These are phyloP conservation scores for Platorchestia sp. DNA, from an alignment of 1,140 invertebrate species.

Conservation along the genomic window DNA sequence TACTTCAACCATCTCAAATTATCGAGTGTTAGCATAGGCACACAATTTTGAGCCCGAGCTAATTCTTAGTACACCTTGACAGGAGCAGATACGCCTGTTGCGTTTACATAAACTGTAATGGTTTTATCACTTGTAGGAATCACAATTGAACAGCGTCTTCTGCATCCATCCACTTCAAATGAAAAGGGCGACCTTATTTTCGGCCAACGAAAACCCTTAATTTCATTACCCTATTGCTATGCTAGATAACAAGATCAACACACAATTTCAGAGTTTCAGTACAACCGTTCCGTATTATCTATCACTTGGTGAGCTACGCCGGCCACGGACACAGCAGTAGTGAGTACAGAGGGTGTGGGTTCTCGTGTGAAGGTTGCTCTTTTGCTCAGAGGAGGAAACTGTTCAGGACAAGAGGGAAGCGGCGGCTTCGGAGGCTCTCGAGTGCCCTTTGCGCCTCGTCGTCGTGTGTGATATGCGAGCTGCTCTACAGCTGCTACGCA, in stretches of 20 bases:
- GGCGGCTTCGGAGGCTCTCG: background rate
- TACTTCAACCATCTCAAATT: too few relatives aligned
- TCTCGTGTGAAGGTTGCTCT: background rate
- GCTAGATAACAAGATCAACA: background rate
- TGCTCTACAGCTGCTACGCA: background rate
- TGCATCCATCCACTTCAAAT: background rate
- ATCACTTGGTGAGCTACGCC: background rate
- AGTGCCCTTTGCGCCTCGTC: background rate
- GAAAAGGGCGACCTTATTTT: background rate
- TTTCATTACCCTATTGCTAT: background rate
- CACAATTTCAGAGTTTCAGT: background rate
- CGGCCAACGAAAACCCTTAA: background rate
- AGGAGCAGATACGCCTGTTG: too few relatives aligned
- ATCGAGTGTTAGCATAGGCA: too few relatives aligned
- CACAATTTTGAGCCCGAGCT: too few relatives aligned
- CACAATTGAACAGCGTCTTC: background rate
- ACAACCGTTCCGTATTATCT: too few relatives aligned
- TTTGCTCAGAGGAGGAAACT: background rate
- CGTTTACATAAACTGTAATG: too few relatives aligned
- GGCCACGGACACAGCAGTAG: background rate
- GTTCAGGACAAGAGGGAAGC: background rate
- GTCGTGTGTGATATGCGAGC: background rate
- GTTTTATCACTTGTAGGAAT: background rate
- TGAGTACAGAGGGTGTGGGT: background rate
- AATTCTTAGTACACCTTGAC: too few relatives aligned